Evolutionary conservation across 2,797 vertebrate genomes (phyloP).

Genomic region (Acrossocheilus wenchowensis): DNA sequence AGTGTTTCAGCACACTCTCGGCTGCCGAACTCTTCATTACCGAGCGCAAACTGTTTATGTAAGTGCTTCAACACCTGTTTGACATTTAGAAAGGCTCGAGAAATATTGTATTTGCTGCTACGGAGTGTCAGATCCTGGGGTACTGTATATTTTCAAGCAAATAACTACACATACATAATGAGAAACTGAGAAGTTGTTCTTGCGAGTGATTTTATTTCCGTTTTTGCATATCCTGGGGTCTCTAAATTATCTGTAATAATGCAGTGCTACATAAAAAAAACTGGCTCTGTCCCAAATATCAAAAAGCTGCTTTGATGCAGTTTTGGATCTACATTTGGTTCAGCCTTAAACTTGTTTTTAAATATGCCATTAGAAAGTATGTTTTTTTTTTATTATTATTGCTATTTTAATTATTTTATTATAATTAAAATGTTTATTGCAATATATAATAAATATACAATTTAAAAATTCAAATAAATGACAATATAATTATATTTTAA

Average conservation of each 20-base stretch:
- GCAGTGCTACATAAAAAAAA: background rate
- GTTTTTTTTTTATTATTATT: background rate
- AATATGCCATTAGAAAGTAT: background rate
- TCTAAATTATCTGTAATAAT: background rate
- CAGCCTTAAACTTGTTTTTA: background rate
- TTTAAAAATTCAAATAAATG: background rate
- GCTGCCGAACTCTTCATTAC: conserved; percentile 89
- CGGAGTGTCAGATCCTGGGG: background rate
- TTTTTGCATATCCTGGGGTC: background rate
- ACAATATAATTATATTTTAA: background rate
- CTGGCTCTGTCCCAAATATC: background rate
- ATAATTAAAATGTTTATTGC: background rate
- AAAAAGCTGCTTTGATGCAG: background rate
- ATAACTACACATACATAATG: background rate
- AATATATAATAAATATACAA: too few relatives aligned
- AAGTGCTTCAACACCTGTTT: conserved; percentile 63
- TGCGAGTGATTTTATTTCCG: background rate
- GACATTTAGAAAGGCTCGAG: background rate
- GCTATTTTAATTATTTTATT: background rate
- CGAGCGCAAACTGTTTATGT: conserved; percentile 93
- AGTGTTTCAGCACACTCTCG: conserved; percentile 91
- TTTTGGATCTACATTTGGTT: background rate
- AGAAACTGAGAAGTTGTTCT: background rate
- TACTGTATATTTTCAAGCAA: background rate
- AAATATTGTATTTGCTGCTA: too few relatives aligned